Evolutionary conservation across 2,888 invertebrate species (phyloP).

Genomic region (Mythimna loreyi): DNA sequence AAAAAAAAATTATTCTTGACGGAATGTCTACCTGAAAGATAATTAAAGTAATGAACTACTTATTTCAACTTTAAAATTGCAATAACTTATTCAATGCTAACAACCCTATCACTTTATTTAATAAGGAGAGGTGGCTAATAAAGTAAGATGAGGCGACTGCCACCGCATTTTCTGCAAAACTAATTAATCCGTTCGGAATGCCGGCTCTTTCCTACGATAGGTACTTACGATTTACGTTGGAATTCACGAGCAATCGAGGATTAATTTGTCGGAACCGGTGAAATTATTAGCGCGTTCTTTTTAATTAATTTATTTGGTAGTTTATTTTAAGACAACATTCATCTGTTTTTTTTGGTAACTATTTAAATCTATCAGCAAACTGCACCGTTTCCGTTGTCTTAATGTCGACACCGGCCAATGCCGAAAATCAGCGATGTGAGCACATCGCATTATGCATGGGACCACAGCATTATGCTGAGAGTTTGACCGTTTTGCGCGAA

Average conservation of each 20-base stretch:
- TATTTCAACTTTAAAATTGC: constrained; percentile 5
- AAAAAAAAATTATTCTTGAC: no score
- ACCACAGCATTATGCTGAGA: no score
- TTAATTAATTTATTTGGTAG: neutral
- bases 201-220: constrained; percentile 27
- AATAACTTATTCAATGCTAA: constrained; percentile 43
- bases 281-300: constrained; percentile 24
- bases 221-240: constrained; percentile 36
- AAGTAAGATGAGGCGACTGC: constrained; percentile 42
- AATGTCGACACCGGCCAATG: no score
- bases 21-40: no score
- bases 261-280: constrained; percentile 40
- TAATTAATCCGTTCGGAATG: constrained; percentile 50
- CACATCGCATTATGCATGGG: no score
- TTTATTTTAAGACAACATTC: neutral
- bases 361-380: no score
- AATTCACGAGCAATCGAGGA: constrained; percentile 36
- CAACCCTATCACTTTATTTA: constrained; percentile 41
- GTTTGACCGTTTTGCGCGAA: no score
- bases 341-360: no score
- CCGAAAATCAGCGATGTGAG: no score
- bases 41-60: no score
- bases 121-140: constrained; percentile 21
- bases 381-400: no score
- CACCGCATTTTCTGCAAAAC: constrained; percentile 49